A percentile compares a stretch with the other conserved stretches of the same genome.
Conservation (phyloP, 2,113 vertebrate genomes). For the Callocephalon fimbriatum region DNA sequence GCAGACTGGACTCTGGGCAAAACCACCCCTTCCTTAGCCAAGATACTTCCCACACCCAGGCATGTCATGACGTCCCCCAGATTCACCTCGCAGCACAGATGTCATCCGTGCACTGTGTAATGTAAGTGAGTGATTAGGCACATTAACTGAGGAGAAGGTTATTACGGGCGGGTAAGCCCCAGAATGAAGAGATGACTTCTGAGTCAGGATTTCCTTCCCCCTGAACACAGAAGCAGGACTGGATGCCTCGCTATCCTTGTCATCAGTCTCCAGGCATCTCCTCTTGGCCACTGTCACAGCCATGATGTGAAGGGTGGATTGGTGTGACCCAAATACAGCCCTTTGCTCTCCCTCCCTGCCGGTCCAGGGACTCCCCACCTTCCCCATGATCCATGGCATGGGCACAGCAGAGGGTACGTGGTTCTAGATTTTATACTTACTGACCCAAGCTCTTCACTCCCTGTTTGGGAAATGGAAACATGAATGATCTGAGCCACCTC, state of each 20-base stretch:
- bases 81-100: not conserved
- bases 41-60: accelerated
- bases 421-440: not conserved
- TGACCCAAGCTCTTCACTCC: not conserved
- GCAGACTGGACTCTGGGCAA: not conserved
- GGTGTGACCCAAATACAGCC: not conserved
- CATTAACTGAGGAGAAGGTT: not conserved
- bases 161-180: not conserved
- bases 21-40: not conserved
- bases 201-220: not conserved
- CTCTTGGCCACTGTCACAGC: not conserved
- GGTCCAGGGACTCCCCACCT: not conserved
- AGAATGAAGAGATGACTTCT: not conserved
- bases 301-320: not conserved
- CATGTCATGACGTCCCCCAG: not conserved
- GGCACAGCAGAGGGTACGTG: accelerated
- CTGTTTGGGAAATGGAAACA: not conserved
- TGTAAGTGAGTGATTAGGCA: not conserved
- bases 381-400: accelerated
- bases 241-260: not conserved
- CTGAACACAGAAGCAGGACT: not conserved
- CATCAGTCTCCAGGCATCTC: not conserved
- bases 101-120: not conserved
- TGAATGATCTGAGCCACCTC: not conserved
- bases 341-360: not conserved